Percentiles rank a stretch among this genome's conserved stretches.
These are phyloP conservation scores for Spheniscus humboldti DNA, from an alignment of 2,797 vertebrate species.

Conservation along the genomic window DNA sequence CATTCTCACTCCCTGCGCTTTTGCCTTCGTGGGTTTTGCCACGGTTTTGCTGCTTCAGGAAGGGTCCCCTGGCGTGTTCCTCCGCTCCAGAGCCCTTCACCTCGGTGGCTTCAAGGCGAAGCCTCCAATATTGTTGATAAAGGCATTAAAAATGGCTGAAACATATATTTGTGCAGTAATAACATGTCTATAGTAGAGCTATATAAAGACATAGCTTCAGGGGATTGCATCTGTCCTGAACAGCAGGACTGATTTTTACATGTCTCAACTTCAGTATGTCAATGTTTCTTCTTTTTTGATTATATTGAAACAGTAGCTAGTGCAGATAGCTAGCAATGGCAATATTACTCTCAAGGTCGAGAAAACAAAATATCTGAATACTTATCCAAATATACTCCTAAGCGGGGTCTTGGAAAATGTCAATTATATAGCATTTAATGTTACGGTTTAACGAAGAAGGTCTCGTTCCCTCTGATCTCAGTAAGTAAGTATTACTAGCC, in stretches of 20 bases:
- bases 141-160: neutral
- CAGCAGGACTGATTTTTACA: neutral
- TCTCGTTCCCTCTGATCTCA: neutral
- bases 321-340: neutral
- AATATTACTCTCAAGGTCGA: neutral
- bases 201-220: neutral
- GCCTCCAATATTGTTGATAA: neutral
- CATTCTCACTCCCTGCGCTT: too few relatives aligned
- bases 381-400: neutral
- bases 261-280: neutral
- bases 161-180: neutral
- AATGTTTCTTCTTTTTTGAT: neutral
- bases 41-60: too few relatives aligned
- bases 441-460: neutral
- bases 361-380: neutral
- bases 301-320: neutral
- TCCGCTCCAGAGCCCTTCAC: too few relatives aligned
- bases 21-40: too few relatives aligned
- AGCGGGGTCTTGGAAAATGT: neutral
- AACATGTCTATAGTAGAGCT: neutral
- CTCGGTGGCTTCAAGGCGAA: too few relatives aligned
- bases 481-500: neutral
- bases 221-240: neutral
- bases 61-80: too few relatives aligned
- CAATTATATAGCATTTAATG: neutral